Conservation (phyloP, 2,113 vertebrate genomes). For the Grammatotria lemairii region DNA sequence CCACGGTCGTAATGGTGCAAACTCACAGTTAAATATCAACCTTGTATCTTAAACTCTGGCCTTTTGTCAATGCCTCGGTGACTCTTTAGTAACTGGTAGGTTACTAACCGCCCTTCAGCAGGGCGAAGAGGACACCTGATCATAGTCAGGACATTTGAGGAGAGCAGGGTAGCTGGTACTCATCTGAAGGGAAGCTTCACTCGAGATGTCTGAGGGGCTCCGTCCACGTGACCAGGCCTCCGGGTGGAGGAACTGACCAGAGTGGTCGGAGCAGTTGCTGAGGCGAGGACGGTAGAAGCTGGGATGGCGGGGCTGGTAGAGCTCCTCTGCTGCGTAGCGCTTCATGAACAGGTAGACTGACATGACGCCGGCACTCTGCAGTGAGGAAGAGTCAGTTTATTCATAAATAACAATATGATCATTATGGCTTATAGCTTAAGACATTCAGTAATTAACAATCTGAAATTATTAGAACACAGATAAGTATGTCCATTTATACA, state of each 20-base stretch:
- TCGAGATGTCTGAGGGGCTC: conserved; percentile 83
- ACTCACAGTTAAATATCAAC: background rate
- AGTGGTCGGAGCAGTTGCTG: conserved; percentile 86
- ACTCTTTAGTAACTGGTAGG: background rate
- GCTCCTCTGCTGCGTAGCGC: conserved; percentile 78
- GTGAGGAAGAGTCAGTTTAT: background rate
- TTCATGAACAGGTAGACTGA: conserved; percentile 86
- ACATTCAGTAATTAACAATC: background rate
- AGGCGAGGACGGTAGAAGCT: conserved; percentile 79
- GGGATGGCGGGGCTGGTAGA: conserved; percentile 72
- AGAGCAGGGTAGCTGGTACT: conserved; percentile 79
- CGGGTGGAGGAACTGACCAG: conserved; percentile 80
- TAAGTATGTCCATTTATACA: background rate
- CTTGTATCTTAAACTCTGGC: background rate
- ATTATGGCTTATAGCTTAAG: background rate
- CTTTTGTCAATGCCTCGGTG: background rate
- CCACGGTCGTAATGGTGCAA: background rate
- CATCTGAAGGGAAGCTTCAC: conserved; percentile 81
- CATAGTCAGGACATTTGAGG: conserved; percentile 78
- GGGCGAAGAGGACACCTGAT: conserved; percentile 79
- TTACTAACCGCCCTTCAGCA: conserved; percentile 62
- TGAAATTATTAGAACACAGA: background rate
- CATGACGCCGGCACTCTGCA: conserved; percentile 81
- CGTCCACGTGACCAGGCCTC: conserved; percentile 78
- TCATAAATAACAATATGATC: background rate